phyloP scores from a whole-genome alignment of 2,888 invertebrate species.

The Ferdinandea cuprea region DNA sequence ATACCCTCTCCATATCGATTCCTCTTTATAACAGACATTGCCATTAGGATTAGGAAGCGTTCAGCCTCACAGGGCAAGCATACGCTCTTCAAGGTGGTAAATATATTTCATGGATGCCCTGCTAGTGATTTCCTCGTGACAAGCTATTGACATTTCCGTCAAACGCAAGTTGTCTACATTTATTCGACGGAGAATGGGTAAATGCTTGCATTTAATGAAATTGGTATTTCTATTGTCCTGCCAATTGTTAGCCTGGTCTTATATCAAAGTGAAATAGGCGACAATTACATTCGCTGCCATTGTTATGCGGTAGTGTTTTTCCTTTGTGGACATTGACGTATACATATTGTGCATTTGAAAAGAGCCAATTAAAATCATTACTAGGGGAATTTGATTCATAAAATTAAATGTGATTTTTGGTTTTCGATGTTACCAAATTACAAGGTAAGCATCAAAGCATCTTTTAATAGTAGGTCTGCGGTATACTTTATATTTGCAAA shows the following conservation, averaged over 20 bases:
- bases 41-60: conserved; percentile 25
- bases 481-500: too few species aligned
- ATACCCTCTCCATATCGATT: neutral
- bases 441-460: too few species aligned
- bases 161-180: conserved; percentile 27
- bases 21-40: neutral
- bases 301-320: conserved; percentile 10
- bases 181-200: neutral
- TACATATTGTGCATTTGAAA: conserved; percentile 25
- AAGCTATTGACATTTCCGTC: conserved; percentile 33
- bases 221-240: conserved; percentile 31
- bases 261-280: conserved; percentile 15
- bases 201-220: neutral
- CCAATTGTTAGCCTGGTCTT: neutral
- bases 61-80: conserved; percentile 20
- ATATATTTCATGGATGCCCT: neutral
- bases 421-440: too few species aligned
- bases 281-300: neutral
- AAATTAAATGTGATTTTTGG: neutral
- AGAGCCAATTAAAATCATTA: conserved; percentile 34
- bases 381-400: conserved; percentile 1
- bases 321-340: neutral
- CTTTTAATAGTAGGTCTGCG: too few species aligned
- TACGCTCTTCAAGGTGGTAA: conserved; percentile 3
- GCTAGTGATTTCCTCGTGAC: conserved; percentile 18